Conservation (phyloP, 2,113 vertebrate genomes). For the Electrona antarctica region DNA sequence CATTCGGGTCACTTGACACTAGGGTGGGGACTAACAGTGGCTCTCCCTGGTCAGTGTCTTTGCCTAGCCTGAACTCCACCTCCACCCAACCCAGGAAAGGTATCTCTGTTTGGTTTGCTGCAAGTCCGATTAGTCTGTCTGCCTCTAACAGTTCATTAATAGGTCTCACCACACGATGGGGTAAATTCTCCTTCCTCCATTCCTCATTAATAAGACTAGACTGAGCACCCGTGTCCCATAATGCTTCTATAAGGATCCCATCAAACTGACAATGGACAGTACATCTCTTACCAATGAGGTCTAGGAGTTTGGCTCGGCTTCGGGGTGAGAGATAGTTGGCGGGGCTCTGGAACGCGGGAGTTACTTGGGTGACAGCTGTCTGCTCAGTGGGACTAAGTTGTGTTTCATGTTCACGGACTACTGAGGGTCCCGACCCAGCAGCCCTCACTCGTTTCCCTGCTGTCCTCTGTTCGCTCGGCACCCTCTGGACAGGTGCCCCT, state of each 20-base stretch:
- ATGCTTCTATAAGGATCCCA: constrained; percentile 6
- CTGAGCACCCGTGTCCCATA: constrained; percentile 36
- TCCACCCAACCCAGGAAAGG: constrained; percentile 29
- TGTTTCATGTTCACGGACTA: constrained; percentile 6
- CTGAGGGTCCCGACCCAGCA: constrained; percentile 21
- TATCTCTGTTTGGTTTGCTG: constrained; percentile 18
- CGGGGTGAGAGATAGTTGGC: constrained; percentile 12
- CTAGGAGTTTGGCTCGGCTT: constrained; percentile 11
- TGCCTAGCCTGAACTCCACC: constrained; percentile 9
- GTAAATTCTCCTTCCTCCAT: constrained; percentile 9
- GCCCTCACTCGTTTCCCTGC: constrained; percentile 13
- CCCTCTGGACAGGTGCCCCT: constrained; percentile 23
- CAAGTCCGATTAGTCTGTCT: constrained; percentile 15
- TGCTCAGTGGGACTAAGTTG: too few species aligned
- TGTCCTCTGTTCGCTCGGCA: constrained; percentile 7
- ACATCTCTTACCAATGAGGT: constrained; percentile 17
- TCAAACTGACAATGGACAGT: constrained; percentile 17
- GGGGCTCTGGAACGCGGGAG: too few species aligned
- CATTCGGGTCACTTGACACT: constrained; percentile 27
- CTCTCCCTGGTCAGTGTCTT: background rate
- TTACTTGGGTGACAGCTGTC: too few species aligned
- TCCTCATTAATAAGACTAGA: constrained; percentile 21
- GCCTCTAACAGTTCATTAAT: constrained; percentile 17
- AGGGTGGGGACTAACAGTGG: constrained; percentile 18
- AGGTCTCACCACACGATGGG: constrained; percentile 7